Evolutionary conservation across 2,113 vertebrate genomes (phyloP), one percentile per base, ranked within the genome.

Genomic region (Amazona vittata): DNA sequence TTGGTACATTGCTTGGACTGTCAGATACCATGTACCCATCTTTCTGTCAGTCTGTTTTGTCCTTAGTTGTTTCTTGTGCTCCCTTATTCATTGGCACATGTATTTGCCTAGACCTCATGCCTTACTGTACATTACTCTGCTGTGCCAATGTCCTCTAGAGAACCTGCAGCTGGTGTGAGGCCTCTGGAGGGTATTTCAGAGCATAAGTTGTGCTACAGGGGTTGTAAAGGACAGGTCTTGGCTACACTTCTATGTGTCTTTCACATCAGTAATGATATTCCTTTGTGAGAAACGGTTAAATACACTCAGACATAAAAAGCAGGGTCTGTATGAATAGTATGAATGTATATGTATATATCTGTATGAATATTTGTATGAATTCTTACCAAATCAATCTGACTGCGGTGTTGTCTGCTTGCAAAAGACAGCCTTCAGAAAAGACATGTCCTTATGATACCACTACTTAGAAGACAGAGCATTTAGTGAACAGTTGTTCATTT

Each of bases 81-180:
- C 43, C 57, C 62, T 68, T 85, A 33, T 16, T 73, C 4, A 0
- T 39, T 73, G 37, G 59, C 78, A 49, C 1, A 2, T 1, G 0
- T n/a, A 21, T 76, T 94, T 87, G 43, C 57, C 26, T 64, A 18
- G 16, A 75, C 47, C 69, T 44, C 35, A 37, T 75, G 29, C 18
- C 85, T 26, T 19, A 43, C 14, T 50, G 59, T 29, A 35, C 20
- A 0, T 65, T 89, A 63, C 29, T 80, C 8, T 43, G 53, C 60
- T 79, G 49, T 73, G 83, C 47, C 59, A 80, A 0, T 0, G 0
- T 26, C 20, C 12, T 69, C 41, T 12, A 49, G 57, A 76, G 76
- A 83, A 77, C 18, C 44, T 57, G 44, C 63, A 59, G 85, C 35
- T 85, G 67, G 47, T 41, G 6, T 11, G 67, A 83, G 52, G 59